Conservation (phyloP, 92 coral and sea anemone genomes). For the Heteractis magnifica region DNA sequence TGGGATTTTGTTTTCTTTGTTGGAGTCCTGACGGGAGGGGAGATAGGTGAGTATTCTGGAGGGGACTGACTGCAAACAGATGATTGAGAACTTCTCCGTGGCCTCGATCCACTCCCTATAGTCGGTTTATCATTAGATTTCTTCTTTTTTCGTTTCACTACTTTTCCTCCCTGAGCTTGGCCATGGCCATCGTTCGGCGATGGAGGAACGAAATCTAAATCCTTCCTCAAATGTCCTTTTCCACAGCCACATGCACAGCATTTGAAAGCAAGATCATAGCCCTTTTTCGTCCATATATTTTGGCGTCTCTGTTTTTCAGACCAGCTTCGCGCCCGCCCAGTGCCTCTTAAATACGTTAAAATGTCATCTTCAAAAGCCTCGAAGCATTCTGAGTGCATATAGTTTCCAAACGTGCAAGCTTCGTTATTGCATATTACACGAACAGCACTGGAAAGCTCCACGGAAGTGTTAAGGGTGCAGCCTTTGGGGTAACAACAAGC, state of each 20-base stretch:
- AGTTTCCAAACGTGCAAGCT: slow-evolving; percentile 76
- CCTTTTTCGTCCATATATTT: slow-evolving; percentile 99
- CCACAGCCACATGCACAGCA: slow-evolving; percentile 98
- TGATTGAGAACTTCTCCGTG: slow-evolving; percentile 80
- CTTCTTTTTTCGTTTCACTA: slow-evolving; percentile 84
- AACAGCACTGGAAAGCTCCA: slow-evolving; percentile 75
- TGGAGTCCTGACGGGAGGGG: slow-evolving; percentile 81
- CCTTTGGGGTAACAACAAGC: slow-evolving; percentile 96
- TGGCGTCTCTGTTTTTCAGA: slow-evolving; percentile 96
- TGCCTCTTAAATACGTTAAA: slow-evolving; percentile 83
- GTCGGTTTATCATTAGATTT: slow-evolving; percentile 82
- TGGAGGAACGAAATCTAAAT: slow-evolving; percentile 79
- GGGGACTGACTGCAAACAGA: slow-evolving; percentile 83
- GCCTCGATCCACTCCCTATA: slow-evolving; percentile 62
- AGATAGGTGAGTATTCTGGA: slow-evolving; percentile 83
- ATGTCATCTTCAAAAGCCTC: slow-evolving; percentile 96
- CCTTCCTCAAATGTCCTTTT: slow-evolving; percentile 94
- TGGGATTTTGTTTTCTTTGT: slow-evolving; percentile 80
- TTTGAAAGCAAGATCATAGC: slow-evolving; percentile 95
- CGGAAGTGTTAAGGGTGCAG: slow-evolving; percentile 78
- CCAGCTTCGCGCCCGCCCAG: slow-evolving; percentile 99
- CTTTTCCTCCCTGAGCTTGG: slow-evolving; percentile 60
- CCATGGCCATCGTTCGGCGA: slow-evolving; percentile 70
- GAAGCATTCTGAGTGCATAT: slow-evolving; percentile 94
- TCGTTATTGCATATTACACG: slow-evolving; percentile 97